A percentile compares a stretch with the other conserved stretches of the same genome.
Evolutionary conservation across 2,888 invertebrate genomes (phyloP).

Genomic region (Maniola hyperantus): DNA sequence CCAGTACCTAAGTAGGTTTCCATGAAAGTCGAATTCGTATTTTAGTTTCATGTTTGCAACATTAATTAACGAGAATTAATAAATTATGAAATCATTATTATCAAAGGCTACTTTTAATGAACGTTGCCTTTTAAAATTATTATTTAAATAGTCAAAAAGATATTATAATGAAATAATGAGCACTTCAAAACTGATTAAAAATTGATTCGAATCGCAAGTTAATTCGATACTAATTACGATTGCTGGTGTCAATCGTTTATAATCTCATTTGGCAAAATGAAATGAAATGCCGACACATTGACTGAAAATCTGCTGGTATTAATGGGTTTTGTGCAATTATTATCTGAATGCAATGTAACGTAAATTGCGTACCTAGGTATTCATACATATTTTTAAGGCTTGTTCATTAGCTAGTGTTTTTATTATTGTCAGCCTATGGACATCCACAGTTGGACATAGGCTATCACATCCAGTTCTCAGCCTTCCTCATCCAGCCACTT

Average conservation of each 20-base stretch:
- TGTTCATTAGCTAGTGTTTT: too few species aligned
- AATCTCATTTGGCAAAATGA: constrained; percentile 6
- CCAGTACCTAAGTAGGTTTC: too few species aligned
- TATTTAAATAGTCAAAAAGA: constrained; percentile 1
- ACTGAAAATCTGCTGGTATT: background rate
- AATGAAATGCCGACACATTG: background rate
- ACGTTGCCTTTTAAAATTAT: background rate
- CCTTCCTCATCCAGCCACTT: too few species aligned
- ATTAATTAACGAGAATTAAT: background rate
- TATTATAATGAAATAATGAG: constrained; percentile 22
- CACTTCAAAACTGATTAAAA: constrained; percentile 24
- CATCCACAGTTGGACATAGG: too few species aligned
- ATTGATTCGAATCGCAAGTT: constrained; percentile 7
- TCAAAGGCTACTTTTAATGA: background rate
- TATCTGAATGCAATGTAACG: background rate
- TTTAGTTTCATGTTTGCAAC: background rate
- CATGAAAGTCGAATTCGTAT: background rate
- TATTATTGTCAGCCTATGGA: too few species aligned
- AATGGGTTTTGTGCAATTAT: background rate
- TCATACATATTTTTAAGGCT: too few species aligned
- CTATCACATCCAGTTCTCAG: too few species aligned
- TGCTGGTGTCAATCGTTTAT: constrained; percentile 11
- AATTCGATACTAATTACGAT: constrained; percentile 22
- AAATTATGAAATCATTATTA: background rate
- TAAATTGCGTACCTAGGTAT: too few species aligned